These are phyloP conservation scores for Hippasteria phrygiana DNA, from an alignment of 53 echinoderm and acorn worm genomes.

Conservation along the genomic window DNA sequence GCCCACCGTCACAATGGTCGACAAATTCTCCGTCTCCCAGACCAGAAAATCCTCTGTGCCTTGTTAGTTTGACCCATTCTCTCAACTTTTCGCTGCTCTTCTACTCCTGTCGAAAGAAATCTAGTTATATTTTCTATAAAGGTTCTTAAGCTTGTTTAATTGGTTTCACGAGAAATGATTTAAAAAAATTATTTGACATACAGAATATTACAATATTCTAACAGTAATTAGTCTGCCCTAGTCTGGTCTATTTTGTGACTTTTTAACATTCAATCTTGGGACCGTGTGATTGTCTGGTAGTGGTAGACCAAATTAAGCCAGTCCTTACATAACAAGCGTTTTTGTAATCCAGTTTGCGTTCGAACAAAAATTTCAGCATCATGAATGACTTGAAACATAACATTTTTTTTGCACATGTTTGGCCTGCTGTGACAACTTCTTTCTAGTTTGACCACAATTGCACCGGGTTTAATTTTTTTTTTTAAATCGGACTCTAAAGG, in stretches of 20 bases:
- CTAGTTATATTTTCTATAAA: conserved; percentile 27
- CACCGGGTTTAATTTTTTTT: conserved; percentile 52
- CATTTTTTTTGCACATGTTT: conserved; percentile 45
- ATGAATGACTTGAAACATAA: conserved; percentile 36
- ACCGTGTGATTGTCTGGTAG: not conserved
- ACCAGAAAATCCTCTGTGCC: conserved; percentile 16
- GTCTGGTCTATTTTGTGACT: conserved; percentile 12
- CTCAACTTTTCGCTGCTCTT: conserved; percentile 8
- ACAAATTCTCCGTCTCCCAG: conserved; percentile 14
- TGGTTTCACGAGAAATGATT: conserved; percentile 1
- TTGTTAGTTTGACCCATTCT: not conserved
- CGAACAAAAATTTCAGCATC: conserved; percentile 19
- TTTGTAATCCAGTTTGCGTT: not conserved
- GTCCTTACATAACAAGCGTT: conserved; percentile 18
- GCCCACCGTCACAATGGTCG: conserved; percentile 40
- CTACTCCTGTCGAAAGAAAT: conserved; percentile 24
- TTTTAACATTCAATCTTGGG: not conserved
- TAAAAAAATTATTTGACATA: conserved; percentile 9
- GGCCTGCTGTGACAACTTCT: conserved; percentile 65
- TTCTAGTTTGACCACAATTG: conserved; percentile 66
- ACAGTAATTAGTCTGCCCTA: not conserved
- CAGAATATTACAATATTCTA: not conserved
- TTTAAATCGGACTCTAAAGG: conserved; percentile 20
- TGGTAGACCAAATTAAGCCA: conserved; percentile 41
- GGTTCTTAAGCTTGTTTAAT: conserved; percentile 21